Base-by-base conservation (phyloP, 2,113 vertebrate species). In the Sporophila hypoxantha region DNA sequence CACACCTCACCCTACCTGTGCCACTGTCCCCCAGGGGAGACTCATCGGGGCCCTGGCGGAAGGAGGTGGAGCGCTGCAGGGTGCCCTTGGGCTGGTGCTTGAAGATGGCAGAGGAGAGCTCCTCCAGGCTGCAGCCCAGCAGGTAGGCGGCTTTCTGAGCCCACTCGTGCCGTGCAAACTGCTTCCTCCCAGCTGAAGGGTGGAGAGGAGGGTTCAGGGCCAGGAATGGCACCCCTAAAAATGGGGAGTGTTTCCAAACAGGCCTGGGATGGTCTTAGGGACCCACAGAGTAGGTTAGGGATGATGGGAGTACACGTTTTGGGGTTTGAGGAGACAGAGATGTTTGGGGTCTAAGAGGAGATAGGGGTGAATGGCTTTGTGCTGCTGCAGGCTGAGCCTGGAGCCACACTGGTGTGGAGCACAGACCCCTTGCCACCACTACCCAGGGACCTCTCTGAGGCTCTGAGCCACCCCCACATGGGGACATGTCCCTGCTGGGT, bases 91-190 rank as follows among this genome's bases (percentile, higher is more conserved):
- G 94, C 79, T 99, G 98, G 81, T 98, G 98, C 92, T 99, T 99
- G 94, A 99, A 99, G 95, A 99, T 98, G 65, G 98, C 96, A 0
- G 99, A 99, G 88, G 99, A 99, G 59, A 99, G 97, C 87, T 99
- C 99, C 94, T 99, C 99, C 92, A 99, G 95, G 70, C 96, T 98
- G 92, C 98, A 99, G 93, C 98, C 98, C 92, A 96, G 93, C 96
- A 99, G 96, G 94, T 99, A 99, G 0, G 99, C 98, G 0, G 99
- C 98, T 85, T 99, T 99, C 97, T 99, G 99, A 55, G 99, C 99
- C 99, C 98, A 99, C 82, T 99, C 99, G 1, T 99, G 99, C 30
- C 98, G 98, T 8, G 99, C 99, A 97, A 99, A 99, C 96, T 99
- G 99, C 91, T 89, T 95, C 67, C 94, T 78, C 91, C 94, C 91